Percentiles rank a stretch among this genome's conserved stretches.
These are phyloP conservation scores for Hassar affinis DNA, from an alignment of 2,113 vertebrate genomes.

Conservation along the genomic window DNA sequence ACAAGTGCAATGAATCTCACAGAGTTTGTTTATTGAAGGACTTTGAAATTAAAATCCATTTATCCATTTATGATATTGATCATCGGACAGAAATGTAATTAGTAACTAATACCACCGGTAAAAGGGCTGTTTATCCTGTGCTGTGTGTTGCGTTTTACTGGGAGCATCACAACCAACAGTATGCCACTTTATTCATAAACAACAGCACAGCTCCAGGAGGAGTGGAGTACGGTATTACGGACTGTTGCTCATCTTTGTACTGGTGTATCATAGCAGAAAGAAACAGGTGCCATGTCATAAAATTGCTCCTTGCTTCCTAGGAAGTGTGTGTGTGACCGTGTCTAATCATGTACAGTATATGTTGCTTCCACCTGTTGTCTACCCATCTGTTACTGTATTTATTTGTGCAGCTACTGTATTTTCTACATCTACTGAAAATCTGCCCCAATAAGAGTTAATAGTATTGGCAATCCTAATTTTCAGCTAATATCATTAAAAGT, in stretches of 20 bases:
- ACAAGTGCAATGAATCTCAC: not conserved
- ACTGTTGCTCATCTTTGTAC: not conserved
- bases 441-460: not conserved
- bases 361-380: conserved; percentile 2
- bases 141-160: not conserved
- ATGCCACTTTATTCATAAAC: not conserved
- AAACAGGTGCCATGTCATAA: not conserved
- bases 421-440: not conserved
- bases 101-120: not conserved
- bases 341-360: not conserved
- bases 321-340: too few relatives aligned
- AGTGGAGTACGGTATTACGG: not conserved
- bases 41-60: not conserved
- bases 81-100: not conserved
- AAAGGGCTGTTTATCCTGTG: not conserved
- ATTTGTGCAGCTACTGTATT: not conserved
- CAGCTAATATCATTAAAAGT: not conserved
- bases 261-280: not conserved
- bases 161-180: not conserved
- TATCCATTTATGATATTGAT: not conserved
- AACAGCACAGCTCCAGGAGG: not conserved
- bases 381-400: not conserved
- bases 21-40: not conserved
- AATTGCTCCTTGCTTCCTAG: not conserved
- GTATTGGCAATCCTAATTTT: not conserved